Evolutionary conservation across 2,797 vertebrate genomes (phyloP).

Genomic region (Crax fasciolata): DNA sequence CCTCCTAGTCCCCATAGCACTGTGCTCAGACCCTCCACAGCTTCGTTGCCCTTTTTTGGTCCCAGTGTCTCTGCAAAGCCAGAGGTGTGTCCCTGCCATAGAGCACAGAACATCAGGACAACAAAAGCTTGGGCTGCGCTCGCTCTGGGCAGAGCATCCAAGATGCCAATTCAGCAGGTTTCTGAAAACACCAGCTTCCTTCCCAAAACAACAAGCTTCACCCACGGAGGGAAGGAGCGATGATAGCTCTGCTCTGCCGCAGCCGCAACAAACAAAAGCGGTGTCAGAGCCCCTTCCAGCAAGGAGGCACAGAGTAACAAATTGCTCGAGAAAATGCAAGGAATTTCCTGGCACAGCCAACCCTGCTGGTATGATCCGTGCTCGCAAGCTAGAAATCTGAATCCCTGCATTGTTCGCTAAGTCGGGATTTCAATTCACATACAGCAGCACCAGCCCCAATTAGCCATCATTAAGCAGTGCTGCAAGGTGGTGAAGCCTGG

Average conservation of each 20-base stretch:
- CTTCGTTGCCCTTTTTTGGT: too few species aligned
- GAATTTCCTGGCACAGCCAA: conserved; percentile 57
- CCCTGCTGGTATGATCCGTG: neutral
- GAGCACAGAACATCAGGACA: rapidly evolving
- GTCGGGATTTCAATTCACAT: neutral
- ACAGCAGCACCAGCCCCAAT: neutral
- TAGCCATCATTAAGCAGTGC: neutral
- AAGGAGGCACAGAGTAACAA: conserved; percentile 32
- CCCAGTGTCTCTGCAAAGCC: neutral
- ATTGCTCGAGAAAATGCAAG: conserved; percentile 49
- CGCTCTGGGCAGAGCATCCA: neutral
- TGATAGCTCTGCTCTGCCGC: conserved; percentile 7
- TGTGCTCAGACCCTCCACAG: too few species aligned
- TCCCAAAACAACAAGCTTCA: neutral
- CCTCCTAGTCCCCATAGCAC: too few species aligned
- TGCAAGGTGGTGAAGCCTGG: neutral
- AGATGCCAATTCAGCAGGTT: neutral
- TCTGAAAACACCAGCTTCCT: neutral
- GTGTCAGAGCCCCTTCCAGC: neutral
- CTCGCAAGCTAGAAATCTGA: neutral
- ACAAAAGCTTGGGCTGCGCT: neutral
- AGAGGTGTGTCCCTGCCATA: neutral
- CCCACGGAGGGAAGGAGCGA: neutral
- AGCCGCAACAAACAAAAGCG: conserved; percentile 26
- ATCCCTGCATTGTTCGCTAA: neutral